Base-by-base conservation (phyloP, 2,113 vertebrate genomes). In the Oostethus manadensis region DNA sequence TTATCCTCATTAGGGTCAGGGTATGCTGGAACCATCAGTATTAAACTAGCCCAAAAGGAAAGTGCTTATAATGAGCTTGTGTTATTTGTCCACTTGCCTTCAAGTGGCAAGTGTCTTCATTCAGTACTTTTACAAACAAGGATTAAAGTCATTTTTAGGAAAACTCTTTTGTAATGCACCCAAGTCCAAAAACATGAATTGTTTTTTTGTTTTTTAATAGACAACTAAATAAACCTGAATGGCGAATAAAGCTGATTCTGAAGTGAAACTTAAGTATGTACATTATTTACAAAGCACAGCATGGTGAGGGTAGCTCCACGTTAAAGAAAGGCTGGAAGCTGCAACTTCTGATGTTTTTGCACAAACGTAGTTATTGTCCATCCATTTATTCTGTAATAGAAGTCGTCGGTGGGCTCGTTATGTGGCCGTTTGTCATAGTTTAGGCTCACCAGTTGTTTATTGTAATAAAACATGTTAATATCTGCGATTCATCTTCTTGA, bases 401-500 rank as follows among this genome's bases (percentile, higher is more conserved):
- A 33, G 5, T 33, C 23, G 23, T 5, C 2, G 23, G 23, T 26
- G 23, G 23, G 3, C 23, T 26, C 23, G 23, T 26, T 38, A 10
- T 38, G 10, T 38, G 35, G 10, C 8, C 35, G 8, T 38, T 9
- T 38, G 8, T 38, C 35, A 38, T 38, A 2, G 10, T 9, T 38
- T 38, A 10, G 53, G 18, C 8, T 43, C 20, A 43, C 13, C 55
- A 43, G 20, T 11, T 43, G 20, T 11, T 43, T 10, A 11, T 18
- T 40, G 10, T 18, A 40, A 49, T 7, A 21, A 26, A 49, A 57
- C 23, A 56, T 18, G 33, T 92, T 64, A 96, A 62, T 98, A 99
- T 65, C 96, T 75, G 20, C 97, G 86, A 62, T 97, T 99, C 97
- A 98, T 98, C 90, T 99, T 99, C 89, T 98, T 98, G 83, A 99